Evolutionary conservation across 2,888 invertebrate genomes (phyloP).

Genomic region (Desoria tigrina): DNA sequence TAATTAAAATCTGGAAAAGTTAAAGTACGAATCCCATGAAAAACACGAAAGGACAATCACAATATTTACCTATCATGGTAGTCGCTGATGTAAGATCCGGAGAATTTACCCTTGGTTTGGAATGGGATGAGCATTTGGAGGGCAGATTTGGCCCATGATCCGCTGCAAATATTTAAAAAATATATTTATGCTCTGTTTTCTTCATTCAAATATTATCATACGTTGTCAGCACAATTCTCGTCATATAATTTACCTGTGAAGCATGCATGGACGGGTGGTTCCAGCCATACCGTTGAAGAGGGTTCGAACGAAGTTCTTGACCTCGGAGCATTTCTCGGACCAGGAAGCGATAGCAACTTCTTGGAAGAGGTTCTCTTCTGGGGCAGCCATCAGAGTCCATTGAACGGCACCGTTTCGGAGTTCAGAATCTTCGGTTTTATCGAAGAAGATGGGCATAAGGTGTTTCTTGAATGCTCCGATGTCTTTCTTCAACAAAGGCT

Average conservation of each 20-base stretch:
- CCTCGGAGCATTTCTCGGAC: slow-evolving; percentile 48
- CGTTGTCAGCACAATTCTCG: neutral
- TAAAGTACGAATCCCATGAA: too few species aligned
- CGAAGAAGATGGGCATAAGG: slow-evolving; percentile 51
- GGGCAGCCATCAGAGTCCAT: slow-evolving; percentile 37
- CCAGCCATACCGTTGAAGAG: slow-evolving; percentile 39
- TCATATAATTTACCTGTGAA: slow-evolving; percentile 3
- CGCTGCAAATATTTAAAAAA: slow-evolving; percentile 30
- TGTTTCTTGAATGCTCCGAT: slow-evolving; percentile 34
- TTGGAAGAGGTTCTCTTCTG: slow-evolving; percentile 39
- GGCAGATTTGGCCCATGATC: slow-evolving; percentile 47
- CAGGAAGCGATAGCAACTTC: slow-evolving; percentile 50
- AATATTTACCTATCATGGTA: slow-evolving; percentile 50
- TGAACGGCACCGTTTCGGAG: slow-evolving; percentile 42
- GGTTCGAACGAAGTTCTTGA: slow-evolving; percentile 51
- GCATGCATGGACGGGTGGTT: slow-evolving; percentile 44
- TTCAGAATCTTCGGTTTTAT: slow-evolving; percentile 46
- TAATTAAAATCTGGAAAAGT: too few species aligned
- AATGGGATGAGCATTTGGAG: slow-evolving; percentile 44
- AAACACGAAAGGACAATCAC: too few species aligned
- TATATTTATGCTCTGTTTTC: neutral
- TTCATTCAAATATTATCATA: neutral
- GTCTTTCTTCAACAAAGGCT: slow-evolving; percentile 41
- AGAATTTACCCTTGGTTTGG: slow-evolving; percentile 44
- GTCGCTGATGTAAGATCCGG: slow-evolving; percentile 51